Conservation (phyloP, 2,113 vertebrate genomes). For the Uria aalge region DNA sequence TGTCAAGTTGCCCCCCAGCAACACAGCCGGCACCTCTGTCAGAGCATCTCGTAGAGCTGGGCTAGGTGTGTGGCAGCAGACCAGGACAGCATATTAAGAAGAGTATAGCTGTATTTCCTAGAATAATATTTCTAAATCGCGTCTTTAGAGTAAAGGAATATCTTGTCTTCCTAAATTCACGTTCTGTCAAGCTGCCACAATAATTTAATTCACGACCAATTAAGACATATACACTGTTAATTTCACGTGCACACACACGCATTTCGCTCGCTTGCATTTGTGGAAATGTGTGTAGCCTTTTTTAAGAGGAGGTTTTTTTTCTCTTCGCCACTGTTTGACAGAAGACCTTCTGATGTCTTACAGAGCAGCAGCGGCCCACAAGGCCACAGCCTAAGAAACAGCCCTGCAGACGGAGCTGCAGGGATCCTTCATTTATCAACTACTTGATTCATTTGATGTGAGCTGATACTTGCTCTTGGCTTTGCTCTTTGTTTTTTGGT, state of each 20-base stretch:
- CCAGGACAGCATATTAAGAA: neutral
- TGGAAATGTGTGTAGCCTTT: neutral
- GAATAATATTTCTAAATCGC: neutral
- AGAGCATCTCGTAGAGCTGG: accelerated
- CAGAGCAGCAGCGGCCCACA: neutral
- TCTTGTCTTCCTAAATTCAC: neutral
- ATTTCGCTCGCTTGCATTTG: neutral
- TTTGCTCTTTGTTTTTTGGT: neutral
- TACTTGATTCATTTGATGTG: neutral
- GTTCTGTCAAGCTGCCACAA: neutral
- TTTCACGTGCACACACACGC: accelerated
- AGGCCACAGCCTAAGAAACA: neutral
- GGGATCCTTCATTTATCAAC: neutral
- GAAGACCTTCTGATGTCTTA: neutral
- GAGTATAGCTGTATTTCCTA: neutral
- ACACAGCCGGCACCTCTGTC: accelerated
- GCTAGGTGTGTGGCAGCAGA: neutral
- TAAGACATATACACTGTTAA: neutral
- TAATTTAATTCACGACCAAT: neutral
- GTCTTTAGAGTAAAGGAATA: neutral
- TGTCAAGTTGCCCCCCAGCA: neutral
- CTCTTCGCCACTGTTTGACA: neutral
- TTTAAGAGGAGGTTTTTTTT: neutral
- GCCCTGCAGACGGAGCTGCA: neutral
- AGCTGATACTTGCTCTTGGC: neutral